phyloP scores from a whole-genome alignment of 92 coral and sea anemone species.

The Heliopora coerulea region DNA sequence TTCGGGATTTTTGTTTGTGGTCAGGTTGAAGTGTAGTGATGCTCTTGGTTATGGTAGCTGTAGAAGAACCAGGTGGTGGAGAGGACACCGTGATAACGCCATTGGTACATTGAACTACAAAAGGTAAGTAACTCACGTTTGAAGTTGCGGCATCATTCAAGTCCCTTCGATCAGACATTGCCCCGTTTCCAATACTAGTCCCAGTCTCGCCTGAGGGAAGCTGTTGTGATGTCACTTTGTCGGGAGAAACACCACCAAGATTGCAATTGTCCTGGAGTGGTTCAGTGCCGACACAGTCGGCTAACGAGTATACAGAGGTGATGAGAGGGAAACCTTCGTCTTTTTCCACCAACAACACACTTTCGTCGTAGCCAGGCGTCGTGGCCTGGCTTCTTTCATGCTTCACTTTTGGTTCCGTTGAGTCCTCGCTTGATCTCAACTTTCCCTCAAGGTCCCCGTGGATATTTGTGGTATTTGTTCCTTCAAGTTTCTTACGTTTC shows the following conservation, averaged over 20 bases:
- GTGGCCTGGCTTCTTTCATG: not conserved
- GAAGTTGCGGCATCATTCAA: not conserved
- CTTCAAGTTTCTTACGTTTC: conserved; percentile 9
- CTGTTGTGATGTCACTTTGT: not conserved
- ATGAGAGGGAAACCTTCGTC: conserved; percentile 38
- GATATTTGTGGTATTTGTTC: not conserved
- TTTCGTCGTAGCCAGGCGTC: not conserved
- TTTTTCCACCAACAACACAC: not conserved
- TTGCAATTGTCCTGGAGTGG: not conserved
- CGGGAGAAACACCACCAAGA: not conserved
- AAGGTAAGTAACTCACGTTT: not conserved
- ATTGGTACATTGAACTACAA: conserved; percentile 20
- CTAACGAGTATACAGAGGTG: conserved; percentile 36
- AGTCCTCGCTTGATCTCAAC: not conserved
- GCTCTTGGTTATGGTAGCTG: not conserved
- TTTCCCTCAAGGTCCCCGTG: not conserved
- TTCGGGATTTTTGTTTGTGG: not conserved
- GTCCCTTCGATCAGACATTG: not conserved
- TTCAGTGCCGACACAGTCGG: not conserved
- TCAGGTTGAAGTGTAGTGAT: not conserved
- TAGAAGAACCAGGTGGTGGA: not conserved
- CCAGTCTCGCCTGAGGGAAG: not conserved
- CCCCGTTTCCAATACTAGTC: not conserved
- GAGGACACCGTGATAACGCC: conserved; percentile 26
- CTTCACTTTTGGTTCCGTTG: not conserved